Evolutionary conservation across 30 jellyfish, hydroid and myxozoan species (phyloP), one percentile per base, ranked within the genome.

Genomic region (Pelagia noctiluca): DNA sequence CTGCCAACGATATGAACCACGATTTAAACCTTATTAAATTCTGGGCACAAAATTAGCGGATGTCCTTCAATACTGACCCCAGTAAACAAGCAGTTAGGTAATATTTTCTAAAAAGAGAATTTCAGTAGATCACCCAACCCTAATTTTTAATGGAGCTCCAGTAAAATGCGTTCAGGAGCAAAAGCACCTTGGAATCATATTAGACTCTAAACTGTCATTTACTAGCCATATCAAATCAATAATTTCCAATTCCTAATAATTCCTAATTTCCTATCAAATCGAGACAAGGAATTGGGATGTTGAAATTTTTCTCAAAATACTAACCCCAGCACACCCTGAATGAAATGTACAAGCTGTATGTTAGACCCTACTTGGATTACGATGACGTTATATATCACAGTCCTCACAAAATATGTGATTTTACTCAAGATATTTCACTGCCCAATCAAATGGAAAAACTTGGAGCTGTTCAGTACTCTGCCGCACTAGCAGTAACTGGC

Each of bases 61-160:
- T 85, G 95, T 85, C 95, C 85, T 72, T 72, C 73, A 71, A 72
- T 54, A 80, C 93, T 84, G 89, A 84, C 78, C 89, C 89, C 53
- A 47, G 37, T 52, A 84, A 71, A 64, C 95, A 54, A 63, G 90
- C 95, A 71, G 90, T 72, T 48, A 84, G 61, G 53, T 62, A 71
- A 64, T 38, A 74, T 67, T 73, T 85, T 85, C 63, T 90, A 61
- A 75, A 46, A 74, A 85, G 79, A 48, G 89, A 65, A 63, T 57
- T 85, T 84, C 84, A 63, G 24, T 63, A 54, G 64, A 62, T 54
- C 68, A 31, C 71, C 90, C 84, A 30, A 61, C 84, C 63, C 42
- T 65, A 49, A 30, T 60, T 76, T 75, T 68, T 72, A 85, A 85
- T 66, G 80, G 63, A 19, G 70, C 64, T 72, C 62, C 90, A 19